Evolutionary conservation across 53 echinoderm and acorn worm species (phyloP).

Genomic region (Crossaster papposus): DNA sequence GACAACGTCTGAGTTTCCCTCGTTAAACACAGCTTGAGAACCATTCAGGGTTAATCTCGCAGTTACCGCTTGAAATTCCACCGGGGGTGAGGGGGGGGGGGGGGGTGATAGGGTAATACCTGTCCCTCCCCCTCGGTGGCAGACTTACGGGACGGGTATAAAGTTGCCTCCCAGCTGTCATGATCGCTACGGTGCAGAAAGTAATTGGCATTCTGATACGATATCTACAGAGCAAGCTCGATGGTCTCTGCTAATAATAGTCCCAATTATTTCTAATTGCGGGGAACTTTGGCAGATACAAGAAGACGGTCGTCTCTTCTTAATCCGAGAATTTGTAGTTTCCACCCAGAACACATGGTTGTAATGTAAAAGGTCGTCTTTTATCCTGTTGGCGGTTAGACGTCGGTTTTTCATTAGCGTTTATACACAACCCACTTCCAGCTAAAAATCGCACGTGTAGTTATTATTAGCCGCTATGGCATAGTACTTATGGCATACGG

Average conservation of each 20-base stretch:
- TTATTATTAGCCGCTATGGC: background rate
- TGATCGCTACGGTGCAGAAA: conserved; percentile 9
- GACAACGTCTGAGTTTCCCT: conserved; percentile 9
- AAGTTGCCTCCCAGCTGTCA: conserved; percentile 23
- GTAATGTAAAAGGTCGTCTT: background rate
- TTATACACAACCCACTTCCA: background rate
- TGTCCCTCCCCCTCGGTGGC: conserved; percentile 13
- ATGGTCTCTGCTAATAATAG: too few relatives aligned
- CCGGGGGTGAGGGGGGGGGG: too few relatives aligned
- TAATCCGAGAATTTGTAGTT: background rate
- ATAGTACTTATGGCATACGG: too few relatives aligned
- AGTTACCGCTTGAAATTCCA: conserved; percentile 29
- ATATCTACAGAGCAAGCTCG: too few relatives aligned
- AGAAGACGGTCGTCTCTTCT: background rate
- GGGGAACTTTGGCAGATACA: background rate
- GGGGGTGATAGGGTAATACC: conserved; percentile 9
- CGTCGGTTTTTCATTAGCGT: background rate
- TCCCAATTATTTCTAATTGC: conserved; percentile 37
- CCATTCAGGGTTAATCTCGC: conserved; percentile 46
- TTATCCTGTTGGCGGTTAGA: background rate
- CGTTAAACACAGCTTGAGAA: conserved; percentile 48
- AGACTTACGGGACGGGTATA: background rate
- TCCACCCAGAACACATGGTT: background rate
- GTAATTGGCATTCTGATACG: conserved; percentile 30
- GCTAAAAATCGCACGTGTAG: background rate